Evolutionary conservation across 2,113 vertebrate genomes (phyloP), one percentile per base, ranked within the genome.

Genomic region (Oxyura jamaicensis): DNA sequence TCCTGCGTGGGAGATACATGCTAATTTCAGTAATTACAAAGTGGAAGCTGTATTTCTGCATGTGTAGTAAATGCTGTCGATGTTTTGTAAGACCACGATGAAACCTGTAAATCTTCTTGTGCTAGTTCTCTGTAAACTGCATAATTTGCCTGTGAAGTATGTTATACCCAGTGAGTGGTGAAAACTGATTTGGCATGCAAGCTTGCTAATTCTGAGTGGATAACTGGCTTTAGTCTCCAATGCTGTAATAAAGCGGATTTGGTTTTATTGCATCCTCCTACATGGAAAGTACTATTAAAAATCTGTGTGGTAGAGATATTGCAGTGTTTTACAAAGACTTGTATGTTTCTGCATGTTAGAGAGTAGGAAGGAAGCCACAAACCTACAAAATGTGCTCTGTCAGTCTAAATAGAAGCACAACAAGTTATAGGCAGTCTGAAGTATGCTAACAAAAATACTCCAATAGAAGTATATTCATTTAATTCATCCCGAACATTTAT

Each of bases 211-310:
- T 97, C 87, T 58, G 72, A 94, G 73, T 82, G 18, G 65, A 50
- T 95, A 96, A 94, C 93, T 91, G 62, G 83, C 91, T 86, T 96
- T 94, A 84, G 91, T 95, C 72, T 91, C 60, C 23, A 55, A 76
- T 78, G 83, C 92, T 93, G 79, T 90, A 93, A 95, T 83, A 80
- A 94, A 91, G 79, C 4, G 0, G 53, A 96, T 96, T 96, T 83
- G 56, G 53, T 72, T 93, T 96, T 96, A 73, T 92, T 95, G 75
- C 46, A 58, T 44, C 56, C 56, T 97, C 66, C 80, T 77, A 16
- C 91, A 77, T 86, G 92, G 88, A 96, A 97, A 97, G 93, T 89
- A 29, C 80, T 94, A 20, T 92, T 95, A 90, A 94, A 96, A 97
- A 89, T 88, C 71, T 92, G 48, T 84, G 50, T 95, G 72, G 85